These are phyloP conservation scores for Rhizomys pruinosus DNA, from an alignment of 2,113 vertebrate species.

Conservation along the genomic window DNA sequence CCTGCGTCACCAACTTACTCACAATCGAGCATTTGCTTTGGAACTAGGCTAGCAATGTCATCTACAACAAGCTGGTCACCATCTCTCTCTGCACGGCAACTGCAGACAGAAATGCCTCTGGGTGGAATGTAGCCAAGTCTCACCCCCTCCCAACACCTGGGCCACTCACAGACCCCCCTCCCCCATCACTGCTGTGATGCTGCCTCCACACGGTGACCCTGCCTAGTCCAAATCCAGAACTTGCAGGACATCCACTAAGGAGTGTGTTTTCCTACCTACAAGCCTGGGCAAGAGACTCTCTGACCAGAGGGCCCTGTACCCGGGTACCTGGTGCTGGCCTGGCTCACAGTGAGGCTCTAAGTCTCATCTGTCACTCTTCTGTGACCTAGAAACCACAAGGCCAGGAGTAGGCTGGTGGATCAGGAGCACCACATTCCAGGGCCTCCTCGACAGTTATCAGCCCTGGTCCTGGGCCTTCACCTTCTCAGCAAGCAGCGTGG, in stretches of 20 bases:
- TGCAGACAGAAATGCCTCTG: too few species aligned
- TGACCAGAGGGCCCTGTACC: neutral
- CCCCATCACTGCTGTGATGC: too few species aligned
- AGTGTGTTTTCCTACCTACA: neutral
- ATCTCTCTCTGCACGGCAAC: too few species aligned
- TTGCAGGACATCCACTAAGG: neutral
- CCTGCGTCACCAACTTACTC: neutral
- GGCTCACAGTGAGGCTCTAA: neutral
- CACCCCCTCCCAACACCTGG: neutral
- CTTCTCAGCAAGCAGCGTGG: neutral
- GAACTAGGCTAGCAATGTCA: neutral
- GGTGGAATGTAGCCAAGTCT: neutral
- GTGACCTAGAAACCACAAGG: neutral
- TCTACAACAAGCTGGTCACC: neutral
- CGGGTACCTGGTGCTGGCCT: neutral
- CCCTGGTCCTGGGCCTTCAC: neutral
- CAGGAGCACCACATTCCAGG: neutral
- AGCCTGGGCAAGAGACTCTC: neutral
- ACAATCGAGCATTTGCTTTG: neutral
- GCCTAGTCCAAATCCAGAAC: neutral
- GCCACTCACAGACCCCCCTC: neutral
- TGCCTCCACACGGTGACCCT: neutral
- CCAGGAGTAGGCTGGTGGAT: neutral
- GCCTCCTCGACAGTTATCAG: constrained; percentile 15
- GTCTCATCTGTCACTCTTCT: neutral